A percentile compares a stretch with the other conserved stretches of the same genome.
These are phyloP conservation scores for Barypeithes pellucidus DNA, from an alignment of 2,888 invertebrate genomes.

Conservation along the genomic window DNA sequence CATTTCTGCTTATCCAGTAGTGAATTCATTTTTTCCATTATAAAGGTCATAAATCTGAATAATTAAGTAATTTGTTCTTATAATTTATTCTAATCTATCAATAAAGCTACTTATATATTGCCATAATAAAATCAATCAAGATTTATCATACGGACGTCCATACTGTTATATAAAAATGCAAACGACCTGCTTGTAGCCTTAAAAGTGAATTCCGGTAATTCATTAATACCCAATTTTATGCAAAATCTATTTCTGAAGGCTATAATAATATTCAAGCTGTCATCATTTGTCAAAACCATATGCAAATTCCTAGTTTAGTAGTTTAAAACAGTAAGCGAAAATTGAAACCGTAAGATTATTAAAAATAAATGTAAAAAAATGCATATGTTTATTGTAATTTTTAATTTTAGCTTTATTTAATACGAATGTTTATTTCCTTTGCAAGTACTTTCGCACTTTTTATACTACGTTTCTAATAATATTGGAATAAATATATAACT, in stretches of 20 bases:
- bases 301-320: not conserved
- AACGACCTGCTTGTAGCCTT: constrained; percentile 5
- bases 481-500: no score
- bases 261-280: not conserved
- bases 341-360: no score
- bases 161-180: constrained; percentile 28
- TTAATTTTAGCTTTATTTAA: no score
- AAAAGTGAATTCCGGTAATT: not conserved
- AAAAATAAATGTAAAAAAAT: no score
- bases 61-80: constrained; percentile 2
- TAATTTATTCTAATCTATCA: constrained; percentile 6
- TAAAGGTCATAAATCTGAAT: not conserved
- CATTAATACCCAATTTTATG: not conserved
- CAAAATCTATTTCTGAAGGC: not conserved
- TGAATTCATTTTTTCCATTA: not conserved
- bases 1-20: no score
- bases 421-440: no score
- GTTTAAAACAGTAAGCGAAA: not conserved
- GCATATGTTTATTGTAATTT: no score
- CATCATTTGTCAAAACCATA: not conserved
- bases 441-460: no score
- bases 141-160: not conserved
- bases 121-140: constrained; percentile 2
- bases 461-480: no score
- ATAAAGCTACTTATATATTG: constrained; percentile 7